Conservation (phyloP, 2,888 invertebrate genomes). For the Maniola hyperantus region DNA sequence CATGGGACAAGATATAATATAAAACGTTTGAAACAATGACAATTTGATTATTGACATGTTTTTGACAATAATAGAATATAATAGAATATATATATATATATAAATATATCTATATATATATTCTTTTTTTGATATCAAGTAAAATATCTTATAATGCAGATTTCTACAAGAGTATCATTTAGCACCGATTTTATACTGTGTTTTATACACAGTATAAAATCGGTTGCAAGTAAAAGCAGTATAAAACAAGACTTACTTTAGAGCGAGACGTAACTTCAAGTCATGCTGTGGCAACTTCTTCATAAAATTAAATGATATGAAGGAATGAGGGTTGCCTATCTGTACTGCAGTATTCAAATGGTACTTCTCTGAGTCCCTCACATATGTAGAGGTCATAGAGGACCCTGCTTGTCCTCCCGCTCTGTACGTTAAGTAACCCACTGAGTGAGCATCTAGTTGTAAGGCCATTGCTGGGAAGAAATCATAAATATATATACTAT, state of each 20-base stretch:
- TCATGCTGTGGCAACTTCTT: conserved; percentile 91
- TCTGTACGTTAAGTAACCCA: conserved; percentile 94
- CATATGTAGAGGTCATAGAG: conserved; percentile 91
- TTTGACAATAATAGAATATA: too few relatives aligned
- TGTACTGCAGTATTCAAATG: conserved; percentile 88
- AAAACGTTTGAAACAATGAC: too few relatives aligned
- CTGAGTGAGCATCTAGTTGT: conserved; percentile 93
- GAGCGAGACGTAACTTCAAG: conserved; percentile 88
- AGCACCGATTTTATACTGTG: too few relatives aligned
- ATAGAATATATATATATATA: too few relatives aligned
- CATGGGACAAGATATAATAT: too few relatives aligned
- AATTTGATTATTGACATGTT: too few relatives aligned
- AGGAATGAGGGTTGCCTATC: conserved; percentile 92
- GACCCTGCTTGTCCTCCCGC: conserved; percentile 84
- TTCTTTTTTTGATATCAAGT: too few relatives aligned
- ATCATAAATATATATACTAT: not conserved
- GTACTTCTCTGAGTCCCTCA: conserved; percentile 88
- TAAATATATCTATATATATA: too few relatives aligned
- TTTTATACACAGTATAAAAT: not conserved
- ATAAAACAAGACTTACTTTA: conserved; percentile 85
- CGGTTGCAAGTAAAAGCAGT: not conserved
- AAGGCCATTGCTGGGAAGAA: conserved; percentile 86
- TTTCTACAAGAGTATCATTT: too few relatives aligned
- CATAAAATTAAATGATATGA: conserved; percentile 88
- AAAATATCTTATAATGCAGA: too few relatives aligned